These are phyloP conservation scores for Cydia splendana DNA, from an alignment of 1,140 invertebrate genomes.

Conservation along the genomic window DNA sequence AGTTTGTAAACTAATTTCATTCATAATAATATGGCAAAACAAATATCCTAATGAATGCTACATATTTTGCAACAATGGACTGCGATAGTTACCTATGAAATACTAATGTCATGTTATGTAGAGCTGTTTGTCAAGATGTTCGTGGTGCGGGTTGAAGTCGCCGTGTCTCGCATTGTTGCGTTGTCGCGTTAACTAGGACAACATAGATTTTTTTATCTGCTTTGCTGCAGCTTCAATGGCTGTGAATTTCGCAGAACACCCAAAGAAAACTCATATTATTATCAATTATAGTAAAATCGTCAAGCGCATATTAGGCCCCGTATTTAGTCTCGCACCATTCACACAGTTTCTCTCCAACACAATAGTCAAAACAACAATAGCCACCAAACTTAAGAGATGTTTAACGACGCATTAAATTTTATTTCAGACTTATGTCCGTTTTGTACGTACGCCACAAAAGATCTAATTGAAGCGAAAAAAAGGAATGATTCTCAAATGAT, in stretches of 20 bases:
- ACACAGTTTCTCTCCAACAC: slow-evolving; percentile 50
- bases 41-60: too few relatives aligned
- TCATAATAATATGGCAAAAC: too few relatives aligned
- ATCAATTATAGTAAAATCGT: slow-evolving; percentile 32
- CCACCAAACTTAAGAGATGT: slow-evolving; percentile 50
- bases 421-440: slow-evolving; percentile 58
- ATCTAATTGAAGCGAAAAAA: slow-evolving; percentile 77
- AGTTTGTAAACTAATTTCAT: too few relatives aligned
- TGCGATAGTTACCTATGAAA: too few relatives aligned
- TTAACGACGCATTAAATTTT: slow-evolving; percentile 72
- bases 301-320: slow-evolving; percentile 18
- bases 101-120: too few relatives aligned
- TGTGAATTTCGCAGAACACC: slow-evolving; percentile 30
- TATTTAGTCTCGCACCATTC: slow-evolving; percentile 32
- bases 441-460: slow-evolving; percentile 66
- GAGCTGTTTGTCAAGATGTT: too few relatives aligned
- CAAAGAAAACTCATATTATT: slow-evolving; percentile 33
- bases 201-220: too few relatives aligned
- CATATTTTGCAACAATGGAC: too few relatives aligned
- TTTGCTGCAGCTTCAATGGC: neutral
- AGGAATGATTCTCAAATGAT: slow-evolving; percentile 67
- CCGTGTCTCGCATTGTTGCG: too few relatives aligned
- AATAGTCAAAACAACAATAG: slow-evolving; percentile 48
- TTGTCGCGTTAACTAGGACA: too few relatives aligned
- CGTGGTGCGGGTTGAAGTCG: too few relatives aligned